phyloP scores from a whole-genome alignment of 2,888 invertebrate species.

The Drosophila tanythrix region DNA sequence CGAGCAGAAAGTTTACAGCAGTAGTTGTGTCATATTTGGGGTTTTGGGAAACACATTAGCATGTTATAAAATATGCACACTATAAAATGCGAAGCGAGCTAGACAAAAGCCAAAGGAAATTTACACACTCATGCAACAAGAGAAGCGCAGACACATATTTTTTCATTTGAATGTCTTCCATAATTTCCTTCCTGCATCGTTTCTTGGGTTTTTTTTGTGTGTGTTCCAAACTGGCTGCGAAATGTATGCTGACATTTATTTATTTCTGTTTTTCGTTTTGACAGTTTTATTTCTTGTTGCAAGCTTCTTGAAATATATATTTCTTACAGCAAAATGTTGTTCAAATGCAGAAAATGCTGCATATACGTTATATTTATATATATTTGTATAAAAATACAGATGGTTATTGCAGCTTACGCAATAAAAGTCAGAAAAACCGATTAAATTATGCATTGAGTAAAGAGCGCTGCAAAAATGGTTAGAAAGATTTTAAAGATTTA shows the following conservation, averaged over 20 bases:
- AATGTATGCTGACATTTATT: conserved; percentile 71
- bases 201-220: conserved; percentile 22
- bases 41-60: conserved; percentile 66
- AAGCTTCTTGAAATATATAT: conserved; percentile 15
- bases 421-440: conserved; percentile 24
- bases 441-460: conserved; percentile 19
- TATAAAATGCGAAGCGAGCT: conserved; percentile 69
- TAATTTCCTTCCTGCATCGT: conserved; percentile 67
- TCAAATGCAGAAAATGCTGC: conserved; percentile 62
- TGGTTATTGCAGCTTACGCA: conserved; percentile 37
- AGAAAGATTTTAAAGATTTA: conserved; percentile 17
- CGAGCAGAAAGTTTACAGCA: conserved; percentile 12
- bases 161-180: conserved; percentile 41
- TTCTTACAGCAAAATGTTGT: conserved; percentile 24
- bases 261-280: conserved; percentile 69
- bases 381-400: conserved; percentile 5
- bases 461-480: conserved; percentile 7
- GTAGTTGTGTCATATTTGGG: conserved; percentile 32
- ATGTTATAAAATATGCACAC: conserved; percentile 79
- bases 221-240: conserved; percentile 69
- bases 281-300: conserved; percentile 70
- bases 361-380: conserved; percentile 34
- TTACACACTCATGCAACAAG: conserved; percentile 64
- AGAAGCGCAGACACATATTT: conserved; percentile 38
- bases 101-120: conserved; percentile 78